Evolutionary conservation across 2,888 invertebrate genomes (phyloP), one percentile per base, ranked within the genome.

Genomic region (Stenolophus ochropezus): DNA sequence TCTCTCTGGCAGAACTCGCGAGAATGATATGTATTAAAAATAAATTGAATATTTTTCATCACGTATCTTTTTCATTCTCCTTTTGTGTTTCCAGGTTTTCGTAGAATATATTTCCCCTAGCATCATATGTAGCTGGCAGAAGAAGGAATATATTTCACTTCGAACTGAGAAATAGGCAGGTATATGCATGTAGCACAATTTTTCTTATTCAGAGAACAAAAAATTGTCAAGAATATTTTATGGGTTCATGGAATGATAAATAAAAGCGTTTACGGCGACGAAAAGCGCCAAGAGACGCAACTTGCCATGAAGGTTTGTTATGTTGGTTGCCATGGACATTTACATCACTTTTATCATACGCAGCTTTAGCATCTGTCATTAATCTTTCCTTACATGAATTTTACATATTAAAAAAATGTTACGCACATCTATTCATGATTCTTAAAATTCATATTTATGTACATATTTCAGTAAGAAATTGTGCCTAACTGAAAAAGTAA

Each of bases 51-150:
- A 51, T 73, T 73, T 73, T 49, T 73, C 73, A 49, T 73, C 23
- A 47, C 23, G 49, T 47, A 49, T 73, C 23, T 73, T 42, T 71
- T 71, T 42, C 71, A 71, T 71, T 18, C 49, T 49, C 21, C 33
- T 49, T 49, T 71, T 20, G 16, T 73, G 21, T 73, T 73, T 23
- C 23, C 73, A 49, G 21, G 47, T 49, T 21, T 18, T 49, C 25
- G 49, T 47, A 51, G 73, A 49, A 73, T 49, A 73, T 49, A 73
- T 73, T 73, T 42, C 47, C 33, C 14, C 73, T 47, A 51, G 49
- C 20, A 73, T 73, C 73, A 73, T 73, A 73, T 73, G 73, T 73
- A 49, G 47, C 49, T 73, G 73, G 73, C 73, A 73, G 27, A 71
- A 8, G 33, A 69, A 69, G 8, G 33, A 69, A 69, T 69, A 69